Evolutionary conservation across 2,113 vertebrate genomes (phyloP).

Genomic region (Phalacrocorax aristotelis): DNA sequence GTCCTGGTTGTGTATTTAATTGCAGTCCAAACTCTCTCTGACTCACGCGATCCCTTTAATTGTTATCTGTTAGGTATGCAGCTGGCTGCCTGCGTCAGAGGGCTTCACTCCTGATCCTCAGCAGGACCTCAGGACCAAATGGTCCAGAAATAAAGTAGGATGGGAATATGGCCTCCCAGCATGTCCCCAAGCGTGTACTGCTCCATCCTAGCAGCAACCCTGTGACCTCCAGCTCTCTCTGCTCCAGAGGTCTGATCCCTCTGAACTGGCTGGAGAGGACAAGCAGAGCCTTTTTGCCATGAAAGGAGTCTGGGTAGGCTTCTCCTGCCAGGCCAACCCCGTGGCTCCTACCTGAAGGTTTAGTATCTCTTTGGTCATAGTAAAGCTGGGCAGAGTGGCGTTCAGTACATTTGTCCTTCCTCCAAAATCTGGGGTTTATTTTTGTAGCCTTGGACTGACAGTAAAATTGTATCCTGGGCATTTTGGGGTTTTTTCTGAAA

Average conservation of each 20-base stretch:
- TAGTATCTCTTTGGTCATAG: background rate
- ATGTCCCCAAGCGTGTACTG: fast-evolving
- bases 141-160: background rate
- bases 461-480: background rate
- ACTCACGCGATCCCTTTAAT: background rate
- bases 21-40: background rate
- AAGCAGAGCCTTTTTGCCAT: background rate
- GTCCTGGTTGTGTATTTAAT: background rate
- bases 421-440: background rate
- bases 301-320: background rate
- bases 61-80: fast-evolving
- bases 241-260: background rate
- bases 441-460: background rate
- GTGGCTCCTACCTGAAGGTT: background rate
- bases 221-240: background rate
- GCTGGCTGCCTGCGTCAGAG: background rate
- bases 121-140: background rate
- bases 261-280: background rate
- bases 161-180: background rate
- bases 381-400: background rate
- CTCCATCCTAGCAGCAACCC: background rate
- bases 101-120: background rate
- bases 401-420: background rate
- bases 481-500: background rate
- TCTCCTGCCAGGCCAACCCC: background rate